phyloP scores from a whole-genome alignment of 1,140 invertebrate genomes.

The Bombus sibiricus region DNA sequence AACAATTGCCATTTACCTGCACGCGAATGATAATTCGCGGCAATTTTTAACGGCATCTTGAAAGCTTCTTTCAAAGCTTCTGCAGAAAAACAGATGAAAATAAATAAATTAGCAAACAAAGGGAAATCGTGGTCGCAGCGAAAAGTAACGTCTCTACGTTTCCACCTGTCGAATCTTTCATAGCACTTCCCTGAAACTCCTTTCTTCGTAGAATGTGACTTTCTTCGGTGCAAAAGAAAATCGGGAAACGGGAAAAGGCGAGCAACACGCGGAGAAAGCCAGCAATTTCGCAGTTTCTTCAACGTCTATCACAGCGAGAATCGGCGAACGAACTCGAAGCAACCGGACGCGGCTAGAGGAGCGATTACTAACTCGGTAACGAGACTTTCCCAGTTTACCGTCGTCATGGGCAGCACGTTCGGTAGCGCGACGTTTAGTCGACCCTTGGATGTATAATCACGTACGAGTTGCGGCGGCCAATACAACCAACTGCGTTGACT shows the following conservation, averaged over 20 bases:
- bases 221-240: not conserved
- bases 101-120: not conserved
- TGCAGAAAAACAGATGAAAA: too few relatives aligned
- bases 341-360: not conserved
- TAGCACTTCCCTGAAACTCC: not conserved
- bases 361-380: not conserved
- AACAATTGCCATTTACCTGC: constrained; percentile 12
- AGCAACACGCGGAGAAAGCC: not conserved
- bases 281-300: too few relatives aligned
- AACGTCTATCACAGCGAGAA: not conserved
- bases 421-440: not conserved
- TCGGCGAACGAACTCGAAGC: too few relatives aligned
- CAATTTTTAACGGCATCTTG: not conserved
- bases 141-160: too few relatives aligned
- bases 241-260: too few relatives aligned
- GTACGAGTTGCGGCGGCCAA: constrained; percentile 42
- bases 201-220: not conserved
- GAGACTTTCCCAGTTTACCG: not conserved
- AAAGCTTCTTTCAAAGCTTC: not conserved
- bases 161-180: not conserved
- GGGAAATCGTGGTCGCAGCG: too few relatives aligned
- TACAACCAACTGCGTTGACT: constrained; percentile 59
- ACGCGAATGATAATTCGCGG: not conserved
- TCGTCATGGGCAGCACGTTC: not conserved
- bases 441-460: not conserved